Base-by-base conservation (phyloP, 2,888 invertebrate genomes). In the Thymelicus sylvestris region DNA sequence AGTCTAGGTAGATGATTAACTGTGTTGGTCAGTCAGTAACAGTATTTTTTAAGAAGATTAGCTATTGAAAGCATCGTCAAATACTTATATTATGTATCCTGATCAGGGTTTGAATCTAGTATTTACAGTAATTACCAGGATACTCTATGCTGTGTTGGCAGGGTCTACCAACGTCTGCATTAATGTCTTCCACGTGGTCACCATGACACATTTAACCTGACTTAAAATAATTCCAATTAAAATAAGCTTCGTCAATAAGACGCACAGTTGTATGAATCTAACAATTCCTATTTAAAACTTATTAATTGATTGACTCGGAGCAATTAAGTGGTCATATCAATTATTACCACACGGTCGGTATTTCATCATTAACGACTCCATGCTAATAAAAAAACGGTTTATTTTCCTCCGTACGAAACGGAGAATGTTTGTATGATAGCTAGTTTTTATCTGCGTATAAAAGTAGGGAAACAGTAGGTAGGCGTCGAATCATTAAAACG, bases 401-500 rank as follows among this genome's bases (percentile, higher is more conserved):
- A 55, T 71, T 71, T 70, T 44, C 41, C 61, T 61, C 12, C 15
- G 60, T 52, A 19, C 70, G 38, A 12, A 65, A 65, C 44, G 38
- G 59, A 57, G 24, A 57, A 41, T 70, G 52, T 71, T 65, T 61
- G 66, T 59, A 61, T 31, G 60, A 52, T 50, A 60, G 65, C 55
- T 24, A 52, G 52, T 65, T 71, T 69, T 71, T 66, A 66, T 71
- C 61, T 71, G 52, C 24, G 15, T 55, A 61, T 70, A 60, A 71
- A 71, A 66, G 60, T 60, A 65, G 61, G 44, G 59, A 65, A 66
- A 41, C 69, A 39, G 48, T 44, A 66, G 31, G 57, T 61, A 61
- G 64, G 64, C 69, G 64, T 59, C 39, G 61, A 61, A 55, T 38
- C 70, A 61, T 70, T 71, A 71, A 71, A 71, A 66, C 66, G 71